Evolutionary conservation across 2,113 vertebrate genomes (phyloP).

Genomic region (rat (Rattus norvegicus)): DNA sequence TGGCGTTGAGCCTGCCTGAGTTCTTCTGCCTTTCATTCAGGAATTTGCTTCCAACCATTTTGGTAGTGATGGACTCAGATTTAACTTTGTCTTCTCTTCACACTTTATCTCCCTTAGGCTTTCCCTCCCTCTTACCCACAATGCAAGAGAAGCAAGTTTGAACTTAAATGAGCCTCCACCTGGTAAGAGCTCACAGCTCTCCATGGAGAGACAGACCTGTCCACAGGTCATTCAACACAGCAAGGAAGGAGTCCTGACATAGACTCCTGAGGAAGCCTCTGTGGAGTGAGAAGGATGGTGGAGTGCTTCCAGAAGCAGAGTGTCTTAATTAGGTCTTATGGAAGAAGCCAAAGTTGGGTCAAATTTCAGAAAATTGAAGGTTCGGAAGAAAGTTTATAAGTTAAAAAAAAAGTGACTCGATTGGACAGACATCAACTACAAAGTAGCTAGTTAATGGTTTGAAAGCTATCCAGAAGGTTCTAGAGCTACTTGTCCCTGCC

Average conservation of each 20-base stretch:
- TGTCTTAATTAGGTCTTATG: background rate
- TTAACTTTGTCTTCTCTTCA: background rate
- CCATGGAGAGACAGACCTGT: accelerated
- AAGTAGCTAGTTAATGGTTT: background rate
- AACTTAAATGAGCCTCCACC: background rate
- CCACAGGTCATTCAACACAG: background rate
- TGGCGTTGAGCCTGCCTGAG: conserved; percentile 11
- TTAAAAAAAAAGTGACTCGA: background rate
- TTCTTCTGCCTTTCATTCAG: background rate
- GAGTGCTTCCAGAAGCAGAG: background rate
- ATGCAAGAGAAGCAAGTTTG: background rate
- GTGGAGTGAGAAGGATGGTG: background rate
- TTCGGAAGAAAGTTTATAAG: background rate
- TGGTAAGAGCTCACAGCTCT: background rate
- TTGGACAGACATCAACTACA: background rate
- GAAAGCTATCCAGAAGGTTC: background rate
- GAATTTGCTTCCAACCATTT: conserved; percentile 13
- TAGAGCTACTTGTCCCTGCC: background rate
- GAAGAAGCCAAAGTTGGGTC: background rate
- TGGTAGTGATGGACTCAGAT: background rate
- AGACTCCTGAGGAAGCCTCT: too few species aligned
- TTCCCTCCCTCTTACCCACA: background rate
- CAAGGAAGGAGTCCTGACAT: background rate
- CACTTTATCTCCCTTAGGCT: background rate
- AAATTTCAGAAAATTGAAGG: background rate